Percentiles rank a stretch among this genome's conserved stretches.
These are phyloP conservation scores for Hyperopisus bebe DNA, from an alignment of 2,113 vertebrate genomes.

Conservation along the genomic window DNA sequence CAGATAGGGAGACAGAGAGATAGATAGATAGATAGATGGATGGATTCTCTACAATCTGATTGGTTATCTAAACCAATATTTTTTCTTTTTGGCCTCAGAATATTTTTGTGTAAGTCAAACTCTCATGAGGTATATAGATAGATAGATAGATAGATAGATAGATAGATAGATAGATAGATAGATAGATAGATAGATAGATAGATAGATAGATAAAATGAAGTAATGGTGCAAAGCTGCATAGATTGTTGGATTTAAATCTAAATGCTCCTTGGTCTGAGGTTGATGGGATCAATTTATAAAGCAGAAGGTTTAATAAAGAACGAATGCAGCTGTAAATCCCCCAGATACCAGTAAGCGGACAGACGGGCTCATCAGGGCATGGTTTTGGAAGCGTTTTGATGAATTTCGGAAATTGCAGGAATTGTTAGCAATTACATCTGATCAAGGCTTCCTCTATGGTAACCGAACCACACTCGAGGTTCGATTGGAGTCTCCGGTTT, in stretches of 20 bases:
- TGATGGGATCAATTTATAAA: not conserved
- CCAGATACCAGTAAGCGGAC: not conserved
- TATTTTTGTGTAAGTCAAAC: too few relatives aligned
- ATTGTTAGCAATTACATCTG: conserved; percentile 47
- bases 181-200: not conserved
- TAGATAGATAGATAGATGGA: too few relatives aligned
- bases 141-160: not conserved
- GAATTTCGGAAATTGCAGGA: conserved; percentile 41
- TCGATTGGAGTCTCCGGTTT: conserved; percentile 53
- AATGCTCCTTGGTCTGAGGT: not conserved
- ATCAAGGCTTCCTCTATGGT: conserved; percentile 52
- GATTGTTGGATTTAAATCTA: not conserved
- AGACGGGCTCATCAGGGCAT: conserved; percentile 6
- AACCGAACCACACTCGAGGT: conserved; percentile 50
- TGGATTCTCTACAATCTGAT: too few relatives aligned
- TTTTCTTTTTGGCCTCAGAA: too few relatives aligned
- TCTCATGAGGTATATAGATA: too few relatives aligned
- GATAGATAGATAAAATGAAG: not conserved
- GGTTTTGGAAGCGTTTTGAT: conserved; percentile 32
- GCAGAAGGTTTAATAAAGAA: not conserved
- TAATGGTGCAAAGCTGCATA: not conserved
- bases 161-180: not conserved
- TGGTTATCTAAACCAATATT: too few relatives aligned
- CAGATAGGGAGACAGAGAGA: too few relatives aligned
- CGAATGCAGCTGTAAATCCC: conserved; percentile 2